A percentile compares a stretch with the other conserved stretches of the same genome.
These are phyloP conservation scores for Hesperia comma DNA, from an alignment of 2,888 invertebrate species.

Conservation along the genomic window DNA sequence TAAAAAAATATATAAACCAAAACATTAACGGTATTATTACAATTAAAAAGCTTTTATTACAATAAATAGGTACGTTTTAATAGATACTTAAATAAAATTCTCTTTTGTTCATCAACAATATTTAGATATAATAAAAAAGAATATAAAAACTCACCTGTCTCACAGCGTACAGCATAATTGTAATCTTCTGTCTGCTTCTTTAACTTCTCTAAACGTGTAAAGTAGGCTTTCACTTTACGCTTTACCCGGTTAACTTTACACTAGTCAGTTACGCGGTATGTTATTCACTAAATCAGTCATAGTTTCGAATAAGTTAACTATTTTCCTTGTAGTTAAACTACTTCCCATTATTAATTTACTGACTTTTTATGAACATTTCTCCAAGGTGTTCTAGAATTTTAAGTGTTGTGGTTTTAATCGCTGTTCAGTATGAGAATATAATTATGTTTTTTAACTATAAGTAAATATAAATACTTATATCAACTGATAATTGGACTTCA, in stretches of 20 bases:
- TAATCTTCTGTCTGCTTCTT: constrained; percentile 50
- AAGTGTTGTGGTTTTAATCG: constrained; percentile 33
- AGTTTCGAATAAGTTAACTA: constrained; percentile 38
- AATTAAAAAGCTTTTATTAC: no score
- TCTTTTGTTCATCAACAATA: no score
- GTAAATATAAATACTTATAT: no score
- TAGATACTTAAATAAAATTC: no score
- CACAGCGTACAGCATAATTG: constrained; percentile 74
- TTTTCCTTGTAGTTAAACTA: neutral
- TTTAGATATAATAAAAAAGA: neutral
- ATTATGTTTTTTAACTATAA: no score
- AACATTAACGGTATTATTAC: no score
- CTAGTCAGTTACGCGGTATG: constrained; percentile 36
- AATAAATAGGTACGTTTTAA: no score
- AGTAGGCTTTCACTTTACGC: constrained; percentile 12
- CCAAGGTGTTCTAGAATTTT: neutral
- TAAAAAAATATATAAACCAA: no score
- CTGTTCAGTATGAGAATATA: constrained; percentile 10
- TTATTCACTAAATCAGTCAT: constrained; percentile 59
- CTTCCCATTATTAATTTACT: constrained; percentile 9
- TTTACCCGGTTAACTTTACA: constrained; percentile 20
- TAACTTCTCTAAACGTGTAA: constrained; percentile 35
- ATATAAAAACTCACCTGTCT: constrained; percentile 69
- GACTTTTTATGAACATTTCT: neutral
- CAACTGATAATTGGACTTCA: no score